These are phyloP conservation scores for Temnothorax rugatulus DNA, from an alignment of 2,888 invertebrate species.

Conservation along the genomic window DNA sequence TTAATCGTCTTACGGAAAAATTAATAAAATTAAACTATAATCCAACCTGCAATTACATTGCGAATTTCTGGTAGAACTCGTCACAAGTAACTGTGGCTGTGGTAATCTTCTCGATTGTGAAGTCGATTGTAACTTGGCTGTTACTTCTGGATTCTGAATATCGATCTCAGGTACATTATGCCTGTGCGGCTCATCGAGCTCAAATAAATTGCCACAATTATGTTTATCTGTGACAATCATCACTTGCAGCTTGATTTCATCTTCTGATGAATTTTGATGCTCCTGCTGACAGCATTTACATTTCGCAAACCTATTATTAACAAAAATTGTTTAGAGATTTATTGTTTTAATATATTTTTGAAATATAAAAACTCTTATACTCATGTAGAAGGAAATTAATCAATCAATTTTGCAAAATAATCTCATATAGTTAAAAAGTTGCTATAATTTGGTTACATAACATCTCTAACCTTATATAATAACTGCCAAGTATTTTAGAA, in stretches of 20 bases:
- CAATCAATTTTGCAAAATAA: background rate
- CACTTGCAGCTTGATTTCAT: too few relatives aligned
- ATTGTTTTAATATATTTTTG: background rate
- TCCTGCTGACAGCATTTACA: background rate
- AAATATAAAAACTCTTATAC: background rate
- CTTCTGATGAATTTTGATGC: too few relatives aligned
- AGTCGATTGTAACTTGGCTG: fast-evolving
- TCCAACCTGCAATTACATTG: background rate
- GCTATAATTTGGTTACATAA: background rate
- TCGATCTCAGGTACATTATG: too few relatives aligned
- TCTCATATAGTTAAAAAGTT: background rate
- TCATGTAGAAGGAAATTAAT: background rate
- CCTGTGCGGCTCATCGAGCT: too few relatives aligned
- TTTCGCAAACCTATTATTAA: background rate
- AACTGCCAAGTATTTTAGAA: background rate
- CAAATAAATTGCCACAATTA: background rate
- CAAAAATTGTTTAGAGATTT: background rate
- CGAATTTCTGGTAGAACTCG: background rate
- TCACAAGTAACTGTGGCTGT: background rate
- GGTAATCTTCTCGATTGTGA: too few relatives aligned
- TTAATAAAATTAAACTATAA: background rate
- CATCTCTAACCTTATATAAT: background rate
- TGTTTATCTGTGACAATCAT: background rate
- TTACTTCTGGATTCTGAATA: too few relatives aligned
- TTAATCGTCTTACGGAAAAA: background rate